Conservation (phyloP, 2,888 invertebrate genomes). For the Mythimna ferrago region DNA sequence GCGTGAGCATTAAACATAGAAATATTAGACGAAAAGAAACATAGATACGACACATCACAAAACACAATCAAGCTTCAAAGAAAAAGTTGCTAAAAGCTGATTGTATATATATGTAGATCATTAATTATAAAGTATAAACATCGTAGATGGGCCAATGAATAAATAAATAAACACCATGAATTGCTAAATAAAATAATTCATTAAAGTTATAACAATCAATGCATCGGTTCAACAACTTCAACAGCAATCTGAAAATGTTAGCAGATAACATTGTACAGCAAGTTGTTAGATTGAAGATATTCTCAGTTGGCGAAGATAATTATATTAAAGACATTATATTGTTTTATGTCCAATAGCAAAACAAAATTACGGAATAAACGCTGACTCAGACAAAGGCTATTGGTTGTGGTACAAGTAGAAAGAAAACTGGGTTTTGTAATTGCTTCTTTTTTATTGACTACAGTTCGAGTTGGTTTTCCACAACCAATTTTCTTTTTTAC, state of each 20-base stretch:
- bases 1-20: too few species aligned
- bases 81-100: too few species aligned
- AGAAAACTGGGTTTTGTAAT: neutral
- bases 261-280: conserved; percentile 22
- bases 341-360: conserved; percentile 67
- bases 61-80: too few species aligned
- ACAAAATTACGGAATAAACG: conserved; percentile 67
- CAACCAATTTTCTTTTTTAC: neutral
- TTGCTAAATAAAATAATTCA: neutral
- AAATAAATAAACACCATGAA: too few species aligned
- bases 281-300: conserved; percentile 44
- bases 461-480: neutral
- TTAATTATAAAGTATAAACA: too few species aligned
- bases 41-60: too few species aligned
- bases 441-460: neutral
- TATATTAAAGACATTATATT: conserved; percentile 66
- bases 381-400: conserved; percentile 62
- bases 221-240: conserved; percentile 16
- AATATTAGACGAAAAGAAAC: too few species aligned
- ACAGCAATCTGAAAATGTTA: conserved; percentile 33
- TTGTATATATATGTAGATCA: too few species aligned
- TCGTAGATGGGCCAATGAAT: too few species aligned
- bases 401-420: conserved; percentile 42
- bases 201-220: conserved; percentile 3
- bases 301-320: conserved; percentile 57